phyloP scores from a whole-genome alignment of 92 coral and sea anemone species.

The Paragorgia papillata region DNA sequence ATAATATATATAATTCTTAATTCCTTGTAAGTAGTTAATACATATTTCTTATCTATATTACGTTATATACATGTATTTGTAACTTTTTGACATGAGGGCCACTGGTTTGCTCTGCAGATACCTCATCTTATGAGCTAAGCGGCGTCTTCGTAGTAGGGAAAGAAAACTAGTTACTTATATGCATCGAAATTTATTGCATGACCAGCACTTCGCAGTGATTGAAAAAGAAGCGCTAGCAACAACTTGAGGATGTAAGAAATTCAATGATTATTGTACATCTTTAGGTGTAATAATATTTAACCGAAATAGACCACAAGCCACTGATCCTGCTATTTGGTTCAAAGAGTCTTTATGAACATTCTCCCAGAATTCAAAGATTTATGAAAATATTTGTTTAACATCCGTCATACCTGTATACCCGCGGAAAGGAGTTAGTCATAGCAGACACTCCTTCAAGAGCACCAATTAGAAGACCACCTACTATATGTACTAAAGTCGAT shows the following conservation, averaged over 20 bases:
- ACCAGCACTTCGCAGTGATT: background rate
- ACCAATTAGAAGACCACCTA: slow-evolving; percentile 34
- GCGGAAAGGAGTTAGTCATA: slow-evolving; percentile 49
- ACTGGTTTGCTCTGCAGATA: too few species aligned
- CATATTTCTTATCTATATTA: too few species aligned
- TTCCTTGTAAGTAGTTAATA: too few species aligned
- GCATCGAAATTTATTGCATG: slow-evolving; percentile 25
- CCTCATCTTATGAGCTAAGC: too few species aligned
- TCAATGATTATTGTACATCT: slow-evolving; percentile 60
- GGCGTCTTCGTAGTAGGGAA: background rate
- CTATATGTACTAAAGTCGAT: slow-evolving; percentile 52
- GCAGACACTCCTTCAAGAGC: slow-evolving; percentile 63
- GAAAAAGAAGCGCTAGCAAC: slow-evolving; percentile 12
- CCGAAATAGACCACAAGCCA: slow-evolving; percentile 66
- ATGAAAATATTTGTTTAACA: slow-evolving; percentile 45
- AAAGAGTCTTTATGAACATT: slow-evolving; percentile 49
- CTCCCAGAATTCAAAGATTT: slow-evolving; percentile 60
- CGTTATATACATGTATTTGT: too few species aligned
- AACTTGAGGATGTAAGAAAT: background rate
- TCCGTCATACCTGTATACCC: too few species aligned
- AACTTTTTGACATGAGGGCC: too few species aligned
- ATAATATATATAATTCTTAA: too few species aligned
- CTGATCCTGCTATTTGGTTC: slow-evolving; percentile 55
- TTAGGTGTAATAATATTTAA: slow-evolving; percentile 47
- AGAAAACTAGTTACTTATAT: slow-evolving; percentile 11